A percentile compares a stretch with the other conserved stretches of the same genome.
These are phyloP conservation scores for Rhizoglyphus robini DNA, from an alignment of 1,140 invertebrate species.

Conservation along the genomic window DNA sequence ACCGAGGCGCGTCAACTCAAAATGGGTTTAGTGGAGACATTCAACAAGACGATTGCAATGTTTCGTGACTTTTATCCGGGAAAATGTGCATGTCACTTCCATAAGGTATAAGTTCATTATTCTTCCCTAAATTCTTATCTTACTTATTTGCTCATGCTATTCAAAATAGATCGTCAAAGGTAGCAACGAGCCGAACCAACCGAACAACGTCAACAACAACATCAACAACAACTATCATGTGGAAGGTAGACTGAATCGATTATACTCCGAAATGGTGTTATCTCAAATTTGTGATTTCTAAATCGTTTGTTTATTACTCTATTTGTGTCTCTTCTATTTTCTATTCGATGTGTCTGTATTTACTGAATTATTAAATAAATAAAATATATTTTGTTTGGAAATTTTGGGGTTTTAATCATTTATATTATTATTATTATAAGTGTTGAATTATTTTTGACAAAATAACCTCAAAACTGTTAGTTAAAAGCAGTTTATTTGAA, in stretches of 20 bases:
- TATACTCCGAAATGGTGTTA: constrained; percentile 31
- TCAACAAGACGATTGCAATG: constrained; percentile 39
- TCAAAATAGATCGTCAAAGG: constrained; percentile 27
- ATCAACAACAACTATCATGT: constrained; percentile 29
- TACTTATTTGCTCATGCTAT: not conserved
- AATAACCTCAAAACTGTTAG: no score
- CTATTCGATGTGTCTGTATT: no score
- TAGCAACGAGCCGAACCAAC: not conserved
- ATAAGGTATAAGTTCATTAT: constrained; percentile 32
- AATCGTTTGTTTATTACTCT: no score
- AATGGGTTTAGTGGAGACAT: constrained; percentile 39
- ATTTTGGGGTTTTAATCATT: no score
- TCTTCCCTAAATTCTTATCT: not conserved
- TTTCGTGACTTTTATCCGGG: constrained; percentile 41
- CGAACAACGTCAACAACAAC: not conserved
- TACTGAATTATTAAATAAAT: no score
- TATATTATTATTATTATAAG: no score
- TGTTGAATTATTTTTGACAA: no score
- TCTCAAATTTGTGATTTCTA: constrained; percentile 31
- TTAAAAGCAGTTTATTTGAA: no score
- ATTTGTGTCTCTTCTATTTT: no score
- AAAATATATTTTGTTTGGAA: no score
- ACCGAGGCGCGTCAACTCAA: constrained; percentile 32
- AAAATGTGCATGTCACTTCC: constrained; percentile 43
- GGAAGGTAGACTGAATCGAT: constrained; percentile 31